Conservation (phyloP, 2,888 invertebrate genomes). For the Sminthurinus aureus region DNA sequence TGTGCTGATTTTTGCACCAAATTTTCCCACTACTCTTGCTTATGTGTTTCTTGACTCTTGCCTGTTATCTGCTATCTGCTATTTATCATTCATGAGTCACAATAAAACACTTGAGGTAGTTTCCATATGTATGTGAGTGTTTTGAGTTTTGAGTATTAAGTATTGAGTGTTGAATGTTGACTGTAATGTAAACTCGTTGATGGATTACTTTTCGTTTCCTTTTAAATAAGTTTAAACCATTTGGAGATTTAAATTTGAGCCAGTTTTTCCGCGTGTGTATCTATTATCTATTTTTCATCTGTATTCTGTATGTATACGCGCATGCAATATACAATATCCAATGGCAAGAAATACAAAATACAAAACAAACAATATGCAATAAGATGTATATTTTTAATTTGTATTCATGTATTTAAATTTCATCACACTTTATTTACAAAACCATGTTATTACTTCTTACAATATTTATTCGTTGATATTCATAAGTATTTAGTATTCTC, state of each 20-base stretch:
- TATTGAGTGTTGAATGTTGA: not conserved
- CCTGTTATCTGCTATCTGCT: too few relatives aligned
- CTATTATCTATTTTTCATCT: not conserved
- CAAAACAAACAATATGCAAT: not conserved
- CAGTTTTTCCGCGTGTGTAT: not conserved
- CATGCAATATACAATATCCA: not conserved
- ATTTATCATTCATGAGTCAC: too few relatives aligned
- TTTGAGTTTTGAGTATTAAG: too few relatives aligned
- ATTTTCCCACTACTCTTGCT: too few relatives aligned
- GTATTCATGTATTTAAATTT: not conserved
- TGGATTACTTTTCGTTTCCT: not conserved
- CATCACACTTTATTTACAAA: too few relatives aligned
- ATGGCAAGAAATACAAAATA: not conserved
- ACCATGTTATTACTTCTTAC: too few relatives aligned
- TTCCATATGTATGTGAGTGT: too few relatives aligned
- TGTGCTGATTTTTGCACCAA: too few relatives aligned
- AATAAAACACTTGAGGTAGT: too few relatives aligned
- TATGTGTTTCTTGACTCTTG: too few relatives aligned
- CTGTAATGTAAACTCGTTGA: not conserved
- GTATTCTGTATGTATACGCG: not conserved
- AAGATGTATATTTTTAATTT: not conserved
- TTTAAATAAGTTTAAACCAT: not conserved
- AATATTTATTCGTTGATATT: too few relatives aligned
- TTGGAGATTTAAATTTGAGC: not conserved
- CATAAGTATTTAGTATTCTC: too few relatives aligned